Evolutionary conservation across 92 coral and sea anemone species (phyloP).

Genomic region (Ricordea florida): DNA sequence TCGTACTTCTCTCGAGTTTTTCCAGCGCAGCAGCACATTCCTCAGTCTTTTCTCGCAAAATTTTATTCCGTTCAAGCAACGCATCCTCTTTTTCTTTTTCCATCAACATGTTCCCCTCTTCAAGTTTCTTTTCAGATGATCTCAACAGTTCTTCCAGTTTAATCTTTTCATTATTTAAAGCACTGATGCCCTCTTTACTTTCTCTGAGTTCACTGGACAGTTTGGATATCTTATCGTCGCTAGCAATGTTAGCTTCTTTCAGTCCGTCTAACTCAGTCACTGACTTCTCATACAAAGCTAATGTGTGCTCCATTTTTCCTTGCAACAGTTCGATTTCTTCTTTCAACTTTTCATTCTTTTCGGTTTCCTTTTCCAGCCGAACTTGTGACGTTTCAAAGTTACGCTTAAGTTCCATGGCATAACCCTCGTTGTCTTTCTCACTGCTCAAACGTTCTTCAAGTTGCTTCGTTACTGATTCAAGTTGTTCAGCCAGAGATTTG

Average conservation of each 20-base stretch:
- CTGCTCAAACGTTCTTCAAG: slow-evolving; percentile 51
- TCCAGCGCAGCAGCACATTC: slow-evolving; percentile 31
- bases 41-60: slow-evolving; percentile 67
- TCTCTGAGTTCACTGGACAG: slow-evolving; percentile 30
- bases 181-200: neutral
- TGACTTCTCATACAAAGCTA: slow-evolving; percentile 30
- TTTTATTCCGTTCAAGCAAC: slow-evolving; percentile 6
- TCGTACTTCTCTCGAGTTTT: slow-evolving; percentile 55
- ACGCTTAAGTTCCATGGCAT: slow-evolving; percentile 34
- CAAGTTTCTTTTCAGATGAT: slow-evolving; percentile 25
- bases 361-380: slow-evolving; percentile 41
- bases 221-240: slow-evolving; percentile 20
- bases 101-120: neutral
- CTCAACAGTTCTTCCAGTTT: slow-evolving; percentile 22
- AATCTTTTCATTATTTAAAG: slow-evolving; percentile 1
- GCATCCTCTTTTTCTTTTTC: slow-evolving; percentile 42
- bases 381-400: slow-evolving; percentile 57
- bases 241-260: slow-evolving; percentile 3
- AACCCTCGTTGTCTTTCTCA: slow-evolving; percentile 36
- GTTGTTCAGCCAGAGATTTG: slow-evolving; percentile 15
- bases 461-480: slow-evolving; percentile 27
- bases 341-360: neutral
- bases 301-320: slow-evolving; percentile 10
- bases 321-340: slow-evolving; percentile 33
- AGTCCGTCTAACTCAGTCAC: slow-evolving; percentile 36